A percentile compares a stretch with the other conserved stretches of the same genome.
Conservation (phyloP, 2,113 vertebrate genomes). For the Eclectus roratus region DNA sequence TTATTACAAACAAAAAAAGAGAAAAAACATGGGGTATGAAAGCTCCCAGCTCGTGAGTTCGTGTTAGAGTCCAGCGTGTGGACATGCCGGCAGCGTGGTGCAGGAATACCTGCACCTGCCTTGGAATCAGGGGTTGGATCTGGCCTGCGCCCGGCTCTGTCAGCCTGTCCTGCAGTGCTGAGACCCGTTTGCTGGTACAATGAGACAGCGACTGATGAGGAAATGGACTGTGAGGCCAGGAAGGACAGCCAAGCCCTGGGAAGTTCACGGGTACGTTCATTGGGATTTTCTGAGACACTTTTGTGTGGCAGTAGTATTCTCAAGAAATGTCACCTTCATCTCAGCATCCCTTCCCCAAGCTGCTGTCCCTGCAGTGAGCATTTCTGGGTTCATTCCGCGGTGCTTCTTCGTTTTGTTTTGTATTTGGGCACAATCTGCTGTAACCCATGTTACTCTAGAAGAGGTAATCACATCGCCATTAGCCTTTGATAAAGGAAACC, state of each 20-base stretch:
- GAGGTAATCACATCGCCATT: constrained; percentile 15
- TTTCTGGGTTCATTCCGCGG: not conserved
- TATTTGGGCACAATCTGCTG: constrained; percentile 24
- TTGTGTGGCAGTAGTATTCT: not conserved
- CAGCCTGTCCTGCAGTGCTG: not conserved
- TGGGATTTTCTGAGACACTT: not conserved
- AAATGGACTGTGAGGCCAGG: accelerated
- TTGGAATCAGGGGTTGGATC: not conserved
- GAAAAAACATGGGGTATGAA: not conserved
- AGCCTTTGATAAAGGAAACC: constrained; percentile 53
- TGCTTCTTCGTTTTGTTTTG: constrained; percentile 32
- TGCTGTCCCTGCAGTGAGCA: not conserved
- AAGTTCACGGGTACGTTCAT: not conserved
- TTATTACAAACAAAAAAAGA: not conserved
- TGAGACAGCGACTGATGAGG: accelerated
- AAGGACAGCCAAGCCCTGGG: accelerated
- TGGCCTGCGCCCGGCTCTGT: not conserved
- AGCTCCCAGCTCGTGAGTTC: not conserved
- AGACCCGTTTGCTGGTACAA: not conserved
- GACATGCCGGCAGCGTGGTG: not conserved
- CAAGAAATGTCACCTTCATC: not conserved
- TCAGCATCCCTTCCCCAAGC: not conserved
- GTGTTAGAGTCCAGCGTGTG: not conserved
- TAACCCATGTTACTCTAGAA: not conserved
- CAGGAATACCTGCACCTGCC: not conserved